These are phyloP conservation scores for Poeciliopsis turneri DNA, from an alignment of 2,797 vertebrate genomes.

Conservation along the genomic window DNA sequence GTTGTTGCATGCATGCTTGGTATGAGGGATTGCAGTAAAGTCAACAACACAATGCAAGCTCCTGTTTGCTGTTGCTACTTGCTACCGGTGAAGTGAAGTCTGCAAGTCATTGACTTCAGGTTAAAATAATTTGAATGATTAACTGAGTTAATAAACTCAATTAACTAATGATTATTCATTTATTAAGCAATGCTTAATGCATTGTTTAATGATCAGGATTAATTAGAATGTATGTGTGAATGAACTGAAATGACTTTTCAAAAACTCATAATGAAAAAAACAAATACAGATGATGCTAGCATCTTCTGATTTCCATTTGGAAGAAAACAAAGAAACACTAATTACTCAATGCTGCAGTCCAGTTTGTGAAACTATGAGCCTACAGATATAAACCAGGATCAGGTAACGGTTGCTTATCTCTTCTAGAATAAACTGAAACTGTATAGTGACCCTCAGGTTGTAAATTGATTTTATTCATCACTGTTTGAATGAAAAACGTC, in stretches of 20 bases:
- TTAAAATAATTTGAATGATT: not conserved
- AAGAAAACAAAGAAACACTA: not conserved
- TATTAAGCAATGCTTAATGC: too few species aligned
- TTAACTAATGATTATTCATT: too few species aligned
- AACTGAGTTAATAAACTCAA: not conserved
- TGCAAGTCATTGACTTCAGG: not conserved
- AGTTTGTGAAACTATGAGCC: not conserved
- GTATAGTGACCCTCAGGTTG: not conserved
- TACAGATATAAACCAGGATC: not conserved
- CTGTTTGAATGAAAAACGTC: constrained; percentile 6
- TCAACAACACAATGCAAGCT: not conserved
- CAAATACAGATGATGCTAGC: not conserved
- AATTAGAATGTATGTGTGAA: not conserved
- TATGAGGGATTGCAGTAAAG: too few species aligned
- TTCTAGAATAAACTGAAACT: not conserved
- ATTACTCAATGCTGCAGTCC: not conserved
- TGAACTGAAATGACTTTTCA: not conserved
- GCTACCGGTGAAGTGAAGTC: not conserved
- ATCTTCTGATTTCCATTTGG: not conserved
- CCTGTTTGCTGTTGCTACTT: not conserved
- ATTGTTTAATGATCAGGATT: not conserved
- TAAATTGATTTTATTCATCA: constrained; percentile 14
- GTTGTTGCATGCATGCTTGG: too few species aligned
- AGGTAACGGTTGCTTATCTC: not conserved
- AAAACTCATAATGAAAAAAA: not conserved